These are phyloP conservation scores for Rhagoletis zephyria DNA, from an alignment of 1,140 invertebrate species.

Conservation along the genomic window DNA sequence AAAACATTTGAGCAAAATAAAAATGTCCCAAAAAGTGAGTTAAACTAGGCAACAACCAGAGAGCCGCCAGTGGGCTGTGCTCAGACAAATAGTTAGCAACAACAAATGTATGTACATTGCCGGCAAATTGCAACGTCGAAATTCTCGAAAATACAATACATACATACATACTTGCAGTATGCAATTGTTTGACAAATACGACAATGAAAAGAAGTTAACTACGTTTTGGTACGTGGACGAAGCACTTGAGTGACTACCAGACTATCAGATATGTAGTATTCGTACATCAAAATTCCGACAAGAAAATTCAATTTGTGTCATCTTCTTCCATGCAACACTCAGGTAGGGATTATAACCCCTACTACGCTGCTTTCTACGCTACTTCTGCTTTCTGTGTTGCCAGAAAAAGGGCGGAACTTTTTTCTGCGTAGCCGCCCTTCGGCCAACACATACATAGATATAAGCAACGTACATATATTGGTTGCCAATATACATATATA, in stretches of 20 bases:
- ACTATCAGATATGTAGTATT: not conserved
- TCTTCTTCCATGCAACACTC: not conserved
- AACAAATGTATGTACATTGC: not conserved
- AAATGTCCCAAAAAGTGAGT: not conserved
- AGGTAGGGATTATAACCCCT: too few relatives aligned
- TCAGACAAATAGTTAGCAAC: too few relatives aligned
- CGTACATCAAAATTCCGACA: conserved; percentile 1
- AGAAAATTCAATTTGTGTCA: conserved; percentile 38
- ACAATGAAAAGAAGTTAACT: conserved; percentile 18
- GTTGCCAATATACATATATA: too few relatives aligned
- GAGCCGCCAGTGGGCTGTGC: too few relatives aligned
- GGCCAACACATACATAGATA: too few relatives aligned
- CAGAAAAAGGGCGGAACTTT: too few relatives aligned
- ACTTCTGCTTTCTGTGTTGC: too few relatives aligned
- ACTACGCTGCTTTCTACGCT: too few relatives aligned
- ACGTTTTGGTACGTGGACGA: conserved; percentile 14
- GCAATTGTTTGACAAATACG: conserved; percentile 42
- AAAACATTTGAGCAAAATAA: not conserved
- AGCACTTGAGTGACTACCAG: not conserved
- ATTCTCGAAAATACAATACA: too few relatives aligned
- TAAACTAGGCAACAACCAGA: not conserved
- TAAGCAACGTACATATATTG: too few relatives aligned
- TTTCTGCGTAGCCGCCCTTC: too few relatives aligned
- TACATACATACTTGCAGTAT: not conserved
- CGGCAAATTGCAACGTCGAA: not conserved